A percentile compares a stretch with the other conserved stretches of the same genome.
phyloP scores from a whole-genome alignment of 1,140 invertebrate species.

The Maniola jurtina region DNA sequence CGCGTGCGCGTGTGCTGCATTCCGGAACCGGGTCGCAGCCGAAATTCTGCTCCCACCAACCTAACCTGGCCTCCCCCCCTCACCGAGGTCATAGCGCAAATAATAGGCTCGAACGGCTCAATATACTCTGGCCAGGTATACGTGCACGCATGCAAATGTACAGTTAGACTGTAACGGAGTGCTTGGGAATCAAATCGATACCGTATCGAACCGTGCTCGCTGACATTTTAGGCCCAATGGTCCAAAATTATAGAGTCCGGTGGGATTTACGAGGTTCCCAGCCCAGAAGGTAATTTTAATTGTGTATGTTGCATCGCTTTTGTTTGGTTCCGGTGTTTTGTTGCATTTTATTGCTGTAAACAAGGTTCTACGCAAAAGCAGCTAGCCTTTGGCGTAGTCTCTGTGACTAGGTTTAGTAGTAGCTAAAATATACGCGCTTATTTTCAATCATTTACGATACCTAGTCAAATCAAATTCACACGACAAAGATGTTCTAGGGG shows the following conservation, averaged over 20 bases:
- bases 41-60: constrained; percentile 58
- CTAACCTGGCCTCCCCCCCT: constrained; percentile 47
- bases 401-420: neutral
- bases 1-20: constrained; percentile 72
- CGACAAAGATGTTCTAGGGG: too few species aligned
- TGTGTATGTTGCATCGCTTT: constrained; percentile 2
- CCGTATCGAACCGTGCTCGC: constrained; percentile 52
- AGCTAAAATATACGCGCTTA: too few species aligned
- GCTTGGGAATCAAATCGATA: constrained; percentile 71
- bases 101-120: constrained; percentile 46
- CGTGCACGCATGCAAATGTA: constrained; percentile 77
- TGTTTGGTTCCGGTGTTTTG: neutral
- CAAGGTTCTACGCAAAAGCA: neutral
- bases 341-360: neutral
- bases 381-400: neutral
- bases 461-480: too few species aligned
- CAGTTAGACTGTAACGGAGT: constrained; percentile 70
- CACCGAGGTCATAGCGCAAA: constrained; percentile 19
- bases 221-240: constrained; percentile 35
- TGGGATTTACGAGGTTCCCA: constrained; percentile 16
- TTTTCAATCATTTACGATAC: too few species aligned
- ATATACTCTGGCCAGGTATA: constrained; percentile 45
- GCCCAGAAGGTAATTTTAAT: constrained; percentile 16
- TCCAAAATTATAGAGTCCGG: constrained; percentile 25
- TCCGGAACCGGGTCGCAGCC: constrained; percentile 73